These are phyloP conservation scores for Fistularia tabacaria DNA, from an alignment of 2,797 vertebrate genomes.

Conservation along the genomic window DNA sequence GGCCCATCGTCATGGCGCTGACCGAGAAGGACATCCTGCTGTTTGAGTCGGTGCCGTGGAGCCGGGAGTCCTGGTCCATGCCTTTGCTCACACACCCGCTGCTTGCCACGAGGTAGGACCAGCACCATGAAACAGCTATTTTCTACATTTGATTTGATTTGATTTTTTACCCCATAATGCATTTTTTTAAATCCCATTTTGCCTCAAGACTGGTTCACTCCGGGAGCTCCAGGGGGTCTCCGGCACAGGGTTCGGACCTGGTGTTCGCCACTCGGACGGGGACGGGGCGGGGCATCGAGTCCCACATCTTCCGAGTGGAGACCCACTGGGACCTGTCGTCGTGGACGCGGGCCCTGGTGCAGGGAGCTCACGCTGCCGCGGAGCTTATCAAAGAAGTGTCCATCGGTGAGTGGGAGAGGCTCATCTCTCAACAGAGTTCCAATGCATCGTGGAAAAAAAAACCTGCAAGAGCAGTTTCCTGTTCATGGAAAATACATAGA, in stretches of 20 bases:
- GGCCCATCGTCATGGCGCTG: slow-evolving; percentile 86
- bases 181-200: not conserved
- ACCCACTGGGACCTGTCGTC: slow-evolving; percentile 92
- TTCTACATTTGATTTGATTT: not conserved
- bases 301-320: slow-evolving; percentile 90
- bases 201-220: slow-evolving; percentile 87
- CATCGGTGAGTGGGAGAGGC: slow-evolving; percentile 76
- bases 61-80: slow-evolving; percentile 84
- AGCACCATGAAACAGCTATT: not conserved
- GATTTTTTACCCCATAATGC: too few species aligned
- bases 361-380: slow-evolving; percentile 86
- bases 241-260: slow-evolving; percentile 83
- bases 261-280: slow-evolving; percentile 90
- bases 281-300: slow-evolving; percentile 89
- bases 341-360: slow-evolving; percentile 90
- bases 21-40: slow-evolving; percentile 94
- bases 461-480: not conserved
- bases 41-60: slow-evolving; percentile 91
- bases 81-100: slow-evolving; percentile 90
- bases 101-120: slow-evolving; percentile 86
- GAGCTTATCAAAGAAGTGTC: slow-evolving; percentile 93
- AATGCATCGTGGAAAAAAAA: slow-evolving; percentile 4
- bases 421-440: too few species aligned
- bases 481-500: too few species aligned
- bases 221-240: slow-evolving; percentile 82